Conservation (phyloP, 2,888 invertebrate species). For the Leistus spinibarbis region DNA sequence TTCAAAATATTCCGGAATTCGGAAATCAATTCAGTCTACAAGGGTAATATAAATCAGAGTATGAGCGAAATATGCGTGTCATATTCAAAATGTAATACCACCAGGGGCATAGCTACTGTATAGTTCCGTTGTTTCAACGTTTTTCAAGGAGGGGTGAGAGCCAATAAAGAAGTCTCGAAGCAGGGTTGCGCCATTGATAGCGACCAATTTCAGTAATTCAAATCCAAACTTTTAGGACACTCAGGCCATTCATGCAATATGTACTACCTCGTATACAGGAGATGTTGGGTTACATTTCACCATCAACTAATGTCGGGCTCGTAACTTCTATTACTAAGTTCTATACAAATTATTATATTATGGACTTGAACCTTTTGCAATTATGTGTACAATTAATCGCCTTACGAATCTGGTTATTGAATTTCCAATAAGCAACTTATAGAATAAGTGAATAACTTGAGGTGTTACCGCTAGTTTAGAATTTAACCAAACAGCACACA, state of each 20-base stretch:
- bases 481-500: no score
- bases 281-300: not conserved
- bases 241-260: not conserved
- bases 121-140: no score
- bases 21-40: not conserved
- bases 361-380: not conserved
- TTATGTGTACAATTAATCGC: not conserved
- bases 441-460: no score
- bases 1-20: no score
- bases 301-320: not conserved
- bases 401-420: no score
- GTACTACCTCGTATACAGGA: not conserved
- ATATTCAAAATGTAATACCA: not conserved
- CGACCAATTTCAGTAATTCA: not conserved
- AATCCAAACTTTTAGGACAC: not conserved
- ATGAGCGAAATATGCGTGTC: not conserved
- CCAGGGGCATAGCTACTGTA: no score
- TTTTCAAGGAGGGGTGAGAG: no score
- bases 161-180: no score
- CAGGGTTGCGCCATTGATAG: no score
- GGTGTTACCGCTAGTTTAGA: no score
- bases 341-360: not conserved
- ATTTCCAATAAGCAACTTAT: no score
- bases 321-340: not conserved
- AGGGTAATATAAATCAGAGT: not conserved